These are phyloP conservation scores for Philereme vetulata DNA, from an alignment of 2,888 invertebrate genomes.

Conservation along the genomic window DNA sequence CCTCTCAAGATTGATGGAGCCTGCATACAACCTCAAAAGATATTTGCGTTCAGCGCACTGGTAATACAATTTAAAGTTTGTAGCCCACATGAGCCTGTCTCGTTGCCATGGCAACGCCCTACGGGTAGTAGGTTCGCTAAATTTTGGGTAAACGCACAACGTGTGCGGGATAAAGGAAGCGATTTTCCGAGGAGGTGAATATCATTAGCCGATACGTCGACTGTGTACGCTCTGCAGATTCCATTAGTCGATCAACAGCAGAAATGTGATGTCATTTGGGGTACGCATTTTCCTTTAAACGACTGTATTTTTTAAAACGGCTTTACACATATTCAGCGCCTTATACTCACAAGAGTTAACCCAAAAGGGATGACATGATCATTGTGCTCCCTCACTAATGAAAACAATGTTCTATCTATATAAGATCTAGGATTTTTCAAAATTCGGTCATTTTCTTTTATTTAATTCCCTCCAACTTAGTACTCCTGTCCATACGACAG, in stretches of 20 bases:
- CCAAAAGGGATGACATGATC: too few relatives aligned
- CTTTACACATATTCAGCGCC: too few relatives aligned
- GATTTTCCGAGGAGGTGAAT: slow-evolving; percentile 80
- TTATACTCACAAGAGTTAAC: too few relatives aligned
- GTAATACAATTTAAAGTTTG: slow-evolving; percentile 82
- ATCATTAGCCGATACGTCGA: slow-evolving; percentile 72
- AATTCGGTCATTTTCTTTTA: too few relatives aligned
- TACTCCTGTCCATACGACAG: too few relatives aligned
- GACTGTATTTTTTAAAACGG: too few relatives aligned
- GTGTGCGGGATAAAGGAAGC: slow-evolving; percentile 75
- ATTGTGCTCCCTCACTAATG: too few relatives aligned
- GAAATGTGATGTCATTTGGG: too few relatives aligned
- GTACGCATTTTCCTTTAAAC: too few relatives aligned
- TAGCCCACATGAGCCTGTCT: slow-evolving; percentile 78
- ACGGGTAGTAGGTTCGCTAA: slow-evolving; percentile 53
- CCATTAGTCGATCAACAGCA: slow-evolving; percentile 55
- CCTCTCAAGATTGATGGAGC: slow-evolving; percentile 39
- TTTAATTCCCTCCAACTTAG: too few relatives aligned
- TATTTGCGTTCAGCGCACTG: slow-evolving; percentile 66
- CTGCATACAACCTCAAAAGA: slow-evolving; percentile 53
- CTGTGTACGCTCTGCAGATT: slow-evolving; percentile 51
- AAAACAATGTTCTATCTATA: too few relatives aligned
- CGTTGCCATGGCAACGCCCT: slow-evolving; percentile 79
- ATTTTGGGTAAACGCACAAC: slow-evolving; percentile 74
- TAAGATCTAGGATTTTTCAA: too few relatives aligned